Conservation (phyloP, 2,113 vertebrate genomes). For the Tretioscincus oriximinensis region DNA sequence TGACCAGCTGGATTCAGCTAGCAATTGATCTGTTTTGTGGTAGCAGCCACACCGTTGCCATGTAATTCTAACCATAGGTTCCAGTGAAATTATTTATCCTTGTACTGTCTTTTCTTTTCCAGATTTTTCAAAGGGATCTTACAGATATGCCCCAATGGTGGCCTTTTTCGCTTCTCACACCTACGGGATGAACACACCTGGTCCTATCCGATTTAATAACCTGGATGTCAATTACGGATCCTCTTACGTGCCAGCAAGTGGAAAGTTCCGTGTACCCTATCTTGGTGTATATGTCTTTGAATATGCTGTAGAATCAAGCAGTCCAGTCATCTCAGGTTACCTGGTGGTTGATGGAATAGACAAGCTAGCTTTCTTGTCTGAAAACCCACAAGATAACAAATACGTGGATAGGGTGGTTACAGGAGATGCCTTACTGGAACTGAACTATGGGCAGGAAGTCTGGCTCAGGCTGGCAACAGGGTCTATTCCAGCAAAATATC, state of each 20-base stretch:
- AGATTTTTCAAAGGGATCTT: slow-evolving; percentile 83
- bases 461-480: slow-evolving; percentile 77
- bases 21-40: neutral
- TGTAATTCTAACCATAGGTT: neutral
- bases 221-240: slow-evolving; percentile 79
- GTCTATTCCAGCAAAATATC: slow-evolving; percentile 73
- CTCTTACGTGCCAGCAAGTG: slow-evolving; percentile 75
- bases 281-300: slow-evolving; percentile 82
- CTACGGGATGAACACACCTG: slow-evolving; percentile 74
- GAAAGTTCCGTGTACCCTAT: slow-evolving; percentile 78
- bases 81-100: neutral
- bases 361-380: slow-evolving; percentile 77
- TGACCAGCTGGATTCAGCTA: no score
- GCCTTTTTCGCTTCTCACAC: slow-evolving; percentile 81
- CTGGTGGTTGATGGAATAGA: slow-evolving; percentile 78
- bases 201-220: slow-evolving; percentile 80
- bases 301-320: slow-evolving; percentile 77
- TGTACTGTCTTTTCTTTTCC: slow-evolving; percentile 31
- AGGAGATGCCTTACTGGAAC: slow-evolving; percentile 78
- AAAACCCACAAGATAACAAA: slow-evolving; percentile 64
- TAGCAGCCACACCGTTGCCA: neutral
- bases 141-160: slow-evolving; percentile 81
- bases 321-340: slow-evolving; percentile 74
- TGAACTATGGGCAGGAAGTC: slow-evolving; percentile 81
- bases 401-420: slow-evolving; percentile 71